A percentile compares a stretch with the other conserved stretches of the same genome.
These are phyloP conservation scores for Hydractinia echinata DNA, from an alignment of 30 jellyfish, hydroid and myxozoan genomes.

Conservation along the genomic window DNA sequence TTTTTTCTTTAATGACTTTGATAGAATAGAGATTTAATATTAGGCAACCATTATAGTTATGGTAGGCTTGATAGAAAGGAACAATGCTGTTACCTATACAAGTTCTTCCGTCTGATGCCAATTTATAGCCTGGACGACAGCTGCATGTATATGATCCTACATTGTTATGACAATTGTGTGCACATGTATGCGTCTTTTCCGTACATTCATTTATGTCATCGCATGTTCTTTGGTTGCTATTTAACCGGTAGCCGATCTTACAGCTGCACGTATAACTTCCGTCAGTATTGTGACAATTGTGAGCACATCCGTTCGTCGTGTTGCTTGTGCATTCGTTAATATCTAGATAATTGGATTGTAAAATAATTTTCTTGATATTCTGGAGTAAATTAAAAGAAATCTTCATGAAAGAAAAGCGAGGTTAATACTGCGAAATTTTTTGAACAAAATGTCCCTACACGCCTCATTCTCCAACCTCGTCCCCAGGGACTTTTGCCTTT, in stretches of 20 bases:
- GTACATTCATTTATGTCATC: slow-evolving; percentile 27
- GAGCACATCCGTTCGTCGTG: slow-evolving; percentile 19
- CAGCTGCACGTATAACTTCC: slow-evolving; percentile 31
- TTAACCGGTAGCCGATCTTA: slow-evolving; percentile 25
- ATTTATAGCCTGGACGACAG: slow-evolving; percentile 34
- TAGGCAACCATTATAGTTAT: neutral
- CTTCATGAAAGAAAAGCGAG: too few relatives aligned
- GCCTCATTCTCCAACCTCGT: too few relatives aligned
- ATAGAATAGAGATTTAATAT: too few relatives aligned
- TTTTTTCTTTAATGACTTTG: too few relatives aligned
- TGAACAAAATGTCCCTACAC: too few relatives aligned
- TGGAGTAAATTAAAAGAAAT: too few relatives aligned
- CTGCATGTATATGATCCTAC: slow-evolving; percentile 30
- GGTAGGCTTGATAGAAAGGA: neutral
- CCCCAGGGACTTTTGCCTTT: too few relatives aligned
- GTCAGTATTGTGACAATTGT: slow-evolving; percentile 40
- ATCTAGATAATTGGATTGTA: neutral
- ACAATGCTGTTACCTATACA: neutral
- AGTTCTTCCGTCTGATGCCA: neutral
- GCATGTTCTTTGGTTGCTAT: neutral
- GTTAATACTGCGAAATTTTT: too few relatives aligned
- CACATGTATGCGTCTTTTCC: slow-evolving; percentile 9
- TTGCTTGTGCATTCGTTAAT: slow-evolving; percentile 19
- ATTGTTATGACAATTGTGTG: slow-evolving; percentile 23
- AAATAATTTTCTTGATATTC: too few relatives aligned